Conservation (phyloP, 1,140 invertebrate genomes). For the Anastatus disparis region DNA sequence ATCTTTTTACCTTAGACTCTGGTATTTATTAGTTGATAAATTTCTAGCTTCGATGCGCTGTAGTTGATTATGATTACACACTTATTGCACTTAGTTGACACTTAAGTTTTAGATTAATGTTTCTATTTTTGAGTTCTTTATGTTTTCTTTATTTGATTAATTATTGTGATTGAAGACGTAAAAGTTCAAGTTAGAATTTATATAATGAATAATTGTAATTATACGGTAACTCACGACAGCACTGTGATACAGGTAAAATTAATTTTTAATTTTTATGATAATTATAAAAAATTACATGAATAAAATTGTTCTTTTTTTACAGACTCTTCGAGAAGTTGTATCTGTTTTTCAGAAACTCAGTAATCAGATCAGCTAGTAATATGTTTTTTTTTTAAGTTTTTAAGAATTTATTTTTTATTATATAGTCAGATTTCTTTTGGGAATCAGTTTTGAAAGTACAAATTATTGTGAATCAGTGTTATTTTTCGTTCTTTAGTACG, state of each 20-base stretch:
- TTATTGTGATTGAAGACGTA: too few species aligned
- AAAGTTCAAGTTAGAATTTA: too few species aligned
- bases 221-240: too few species aligned
- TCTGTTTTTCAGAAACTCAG: constrained; percentile 80
- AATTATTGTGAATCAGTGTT: constrained; percentile 24
- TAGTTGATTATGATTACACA: too few species aligned
- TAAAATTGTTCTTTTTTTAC: constrained; percentile 50
- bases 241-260: constrained; percentile 87
- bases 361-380: constrained; percentile 66
- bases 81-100: too few species aligned
- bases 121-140: too few species aligned
- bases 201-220: too few species aligned
- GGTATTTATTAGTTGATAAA: too few species aligned
- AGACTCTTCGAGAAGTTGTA: constrained; percentile 83
- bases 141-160: too few species aligned
- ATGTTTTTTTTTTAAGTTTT: constrained; percentile 20
- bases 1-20: too few species aligned
- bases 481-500: not conserved
- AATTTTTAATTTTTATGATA: not conserved
- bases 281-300: constrained; percentile 9
- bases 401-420: constrained; percentile 24
- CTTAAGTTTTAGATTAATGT: too few species aligned
- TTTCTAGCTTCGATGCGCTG: too few species aligned
- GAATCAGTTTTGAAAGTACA: constrained; percentile 36
- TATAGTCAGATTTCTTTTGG: constrained; percentile 26